These are phyloP conservation scores for Litoditis marina DNA, from an alignment of 2,888 invertebrate genomes.

Conservation along the genomic window DNA sequence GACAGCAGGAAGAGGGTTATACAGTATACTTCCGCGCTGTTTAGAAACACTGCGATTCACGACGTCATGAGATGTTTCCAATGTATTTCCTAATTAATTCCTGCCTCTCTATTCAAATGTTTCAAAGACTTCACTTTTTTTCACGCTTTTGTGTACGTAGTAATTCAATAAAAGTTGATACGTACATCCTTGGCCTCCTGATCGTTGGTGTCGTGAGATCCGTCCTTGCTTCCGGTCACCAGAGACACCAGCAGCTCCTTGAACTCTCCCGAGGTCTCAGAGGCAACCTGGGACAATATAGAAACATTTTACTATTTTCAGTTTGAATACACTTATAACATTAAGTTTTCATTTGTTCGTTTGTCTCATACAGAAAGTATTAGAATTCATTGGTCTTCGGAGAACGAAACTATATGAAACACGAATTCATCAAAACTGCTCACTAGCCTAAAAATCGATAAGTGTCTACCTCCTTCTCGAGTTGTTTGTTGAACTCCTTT, in stretches of 20 bases:
- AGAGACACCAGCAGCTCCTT: constrained; percentile 64
- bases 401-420: no score
- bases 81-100: neutral
- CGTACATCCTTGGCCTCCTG: constrained; percentile 28
- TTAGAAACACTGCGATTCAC: no score
- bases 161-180: no score
- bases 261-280: constrained; percentile 87
- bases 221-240: constrained; percentile 56
- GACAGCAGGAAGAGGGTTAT: neutral
- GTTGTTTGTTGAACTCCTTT: constrained; percentile 32
- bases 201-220: constrained; percentile 43
- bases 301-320: no score
- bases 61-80: neutral
- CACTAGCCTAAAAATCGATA: neutral
- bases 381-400: no score
- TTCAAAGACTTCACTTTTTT: neutral
- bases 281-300: constrained; percentile 60
- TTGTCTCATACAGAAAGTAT: no score
- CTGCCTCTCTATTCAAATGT: no score
- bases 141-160: neutral
- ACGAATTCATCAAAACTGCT: neutral
- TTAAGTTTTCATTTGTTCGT: no score
- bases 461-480: constrained; percentile 31
- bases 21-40: neutral
- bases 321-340: no score